These are phyloP conservation scores for Eptatretus atami DNA, from an alignment of 2,797 vertebrate species.

Conservation along the genomic window DNA sequence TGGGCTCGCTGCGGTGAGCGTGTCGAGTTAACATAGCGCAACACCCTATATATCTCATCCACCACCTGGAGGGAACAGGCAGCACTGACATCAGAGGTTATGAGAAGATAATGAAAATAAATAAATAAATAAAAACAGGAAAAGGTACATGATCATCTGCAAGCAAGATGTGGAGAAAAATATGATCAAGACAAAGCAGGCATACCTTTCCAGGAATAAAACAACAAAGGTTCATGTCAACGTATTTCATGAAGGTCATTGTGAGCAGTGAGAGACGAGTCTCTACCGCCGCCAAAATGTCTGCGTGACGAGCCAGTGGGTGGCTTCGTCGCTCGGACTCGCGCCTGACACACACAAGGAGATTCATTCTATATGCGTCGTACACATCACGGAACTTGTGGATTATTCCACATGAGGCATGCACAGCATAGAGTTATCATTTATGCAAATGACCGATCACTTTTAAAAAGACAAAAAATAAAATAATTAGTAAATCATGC, in stretches of 20 bases:
- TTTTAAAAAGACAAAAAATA: too few relatives aligned
- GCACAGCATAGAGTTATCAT: too few relatives aligned
- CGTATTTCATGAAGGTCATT: slow-evolving; percentile 99
- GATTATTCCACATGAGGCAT: too few relatives aligned
- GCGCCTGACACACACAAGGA: slow-evolving; percentile 19
- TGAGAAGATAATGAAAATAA: too few relatives aligned
- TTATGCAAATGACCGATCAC: too few relatives aligned
- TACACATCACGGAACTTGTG: too few relatives aligned
- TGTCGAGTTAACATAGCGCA: slow-evolving; percentile 89
- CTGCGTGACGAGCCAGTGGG: slow-evolving; percentile 72
- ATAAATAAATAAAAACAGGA: too few relatives aligned
- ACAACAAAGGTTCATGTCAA: slow-evolving; percentile 92
- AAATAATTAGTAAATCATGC: too few relatives aligned
- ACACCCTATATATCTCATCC: slow-evolving; percentile 85
- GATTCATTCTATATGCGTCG: too few relatives aligned
- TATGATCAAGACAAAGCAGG: background rate
- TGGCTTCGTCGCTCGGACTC: slow-evolving; percentile 90
- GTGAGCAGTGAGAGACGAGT: slow-evolving; percentile 75
- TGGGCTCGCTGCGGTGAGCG: slow-evolving; percentile 81
- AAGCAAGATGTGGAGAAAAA: too few relatives aligned
- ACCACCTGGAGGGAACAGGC: slow-evolving; percentile 34
- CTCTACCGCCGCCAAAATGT: slow-evolving; percentile 85
- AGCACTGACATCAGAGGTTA: too few relatives aligned
- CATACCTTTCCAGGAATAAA: slow-evolving; percentile 95
- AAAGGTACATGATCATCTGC: too few relatives aligned